These are phyloP conservation scores for Seriola dumerili DNA, from an alignment of 2,113 vertebrate genomes.

Conservation along the genomic window DNA sequence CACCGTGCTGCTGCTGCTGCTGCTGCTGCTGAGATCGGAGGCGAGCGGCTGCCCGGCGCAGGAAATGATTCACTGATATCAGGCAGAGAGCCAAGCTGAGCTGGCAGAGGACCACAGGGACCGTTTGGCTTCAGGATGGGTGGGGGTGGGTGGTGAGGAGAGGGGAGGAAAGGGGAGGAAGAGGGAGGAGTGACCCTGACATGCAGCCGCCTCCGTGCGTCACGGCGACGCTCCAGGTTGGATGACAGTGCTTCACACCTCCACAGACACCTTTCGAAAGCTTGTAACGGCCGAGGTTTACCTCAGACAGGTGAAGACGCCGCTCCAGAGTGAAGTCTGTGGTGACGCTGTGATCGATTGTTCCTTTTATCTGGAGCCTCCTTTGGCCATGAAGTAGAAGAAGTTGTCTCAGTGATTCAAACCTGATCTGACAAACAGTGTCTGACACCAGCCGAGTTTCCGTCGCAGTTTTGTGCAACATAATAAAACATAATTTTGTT, in stretches of 20 bases:
- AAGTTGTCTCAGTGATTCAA: too few relatives aligned
- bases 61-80: constrained; percentile 59
- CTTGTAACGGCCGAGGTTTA: not conserved
- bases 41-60: constrained; percentile 22
- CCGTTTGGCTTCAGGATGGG: constrained; percentile 14
- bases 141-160: not conserved
- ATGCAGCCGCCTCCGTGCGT: constrained; percentile 22
- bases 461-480: too few relatives aligned
- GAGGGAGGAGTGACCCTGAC: constrained; percentile 50
- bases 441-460: too few relatives aligned
- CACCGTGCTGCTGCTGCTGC: not conserved
- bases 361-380: too few relatives aligned
- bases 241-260: constrained; percentile 37
- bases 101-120: constrained; percentile 54
- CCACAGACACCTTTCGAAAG: not conserved
- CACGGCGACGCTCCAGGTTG: constrained; percentile 17
- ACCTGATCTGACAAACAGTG: too few relatives aligned
- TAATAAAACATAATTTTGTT: too few relatives aligned
- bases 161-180: not conserved
- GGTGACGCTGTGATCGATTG: too few relatives aligned
- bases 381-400: too few relatives aligned
- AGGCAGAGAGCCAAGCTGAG: constrained; percentile 55
- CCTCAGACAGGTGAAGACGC: too few relatives aligned
- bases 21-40: not conserved
- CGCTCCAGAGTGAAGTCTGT: too few relatives aligned